A percentile compares a stretch with the other conserved stretches of the same genome.
Evolutionary conservation across 2,888 invertebrate species (phyloP).

Genomic region (Cheilosia soror): DNA sequence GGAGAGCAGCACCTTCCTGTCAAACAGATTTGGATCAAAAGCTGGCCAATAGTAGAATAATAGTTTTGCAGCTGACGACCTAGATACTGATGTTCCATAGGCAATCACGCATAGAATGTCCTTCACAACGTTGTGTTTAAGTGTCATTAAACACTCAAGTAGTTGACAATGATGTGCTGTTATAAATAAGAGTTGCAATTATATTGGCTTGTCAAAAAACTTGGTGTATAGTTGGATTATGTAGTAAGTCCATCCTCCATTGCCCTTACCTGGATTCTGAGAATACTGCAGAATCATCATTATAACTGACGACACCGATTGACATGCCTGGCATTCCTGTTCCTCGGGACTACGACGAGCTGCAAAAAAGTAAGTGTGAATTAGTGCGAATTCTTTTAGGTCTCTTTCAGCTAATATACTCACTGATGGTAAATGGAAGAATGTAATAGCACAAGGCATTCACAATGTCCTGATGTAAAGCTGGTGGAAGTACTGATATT

Average conservation of each 20-base stretch:
- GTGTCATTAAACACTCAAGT: conserved; percentile 97
- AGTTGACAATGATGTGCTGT: conserved; percentile 98
- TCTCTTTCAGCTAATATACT: conserved; percentile 83
- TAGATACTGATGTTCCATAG: conserved; percentile 96
- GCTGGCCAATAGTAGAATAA: conserved; percentile 99
- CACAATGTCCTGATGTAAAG: conserved; percentile 96
- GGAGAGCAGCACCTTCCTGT: conserved; percentile 93
- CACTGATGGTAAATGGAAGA: conserved; percentile 97
- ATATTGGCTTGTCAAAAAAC: conserved; percentile 9
- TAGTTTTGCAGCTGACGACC: conserved; percentile 97
- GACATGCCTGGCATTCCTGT: conserved; percentile 91
- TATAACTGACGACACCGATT: conserved; percentile 95
- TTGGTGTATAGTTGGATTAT: not conserved
- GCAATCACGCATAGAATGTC: conserved; percentile 98
- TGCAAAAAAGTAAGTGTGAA: conserved; percentile 78
- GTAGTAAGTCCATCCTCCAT: not conserved
- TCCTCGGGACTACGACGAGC: conserved; percentile 89
- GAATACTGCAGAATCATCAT: conserved; percentile 99
- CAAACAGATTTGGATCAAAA: conserved; percentile 96
- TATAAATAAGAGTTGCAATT: not conserved
- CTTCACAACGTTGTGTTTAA: conserved; percentile 94
- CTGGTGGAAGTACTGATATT: conserved; percentile 94
- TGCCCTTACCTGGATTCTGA: conserved; percentile 90
- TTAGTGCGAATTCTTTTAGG: conserved; percentile 25
- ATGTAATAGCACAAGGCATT: conserved; percentile 98